Evolutionary conservation across 2,797 vertebrate species (phyloP), one percentile per base, ranked within the genome.

Genomic region (Acanthurus tractus): DNA sequence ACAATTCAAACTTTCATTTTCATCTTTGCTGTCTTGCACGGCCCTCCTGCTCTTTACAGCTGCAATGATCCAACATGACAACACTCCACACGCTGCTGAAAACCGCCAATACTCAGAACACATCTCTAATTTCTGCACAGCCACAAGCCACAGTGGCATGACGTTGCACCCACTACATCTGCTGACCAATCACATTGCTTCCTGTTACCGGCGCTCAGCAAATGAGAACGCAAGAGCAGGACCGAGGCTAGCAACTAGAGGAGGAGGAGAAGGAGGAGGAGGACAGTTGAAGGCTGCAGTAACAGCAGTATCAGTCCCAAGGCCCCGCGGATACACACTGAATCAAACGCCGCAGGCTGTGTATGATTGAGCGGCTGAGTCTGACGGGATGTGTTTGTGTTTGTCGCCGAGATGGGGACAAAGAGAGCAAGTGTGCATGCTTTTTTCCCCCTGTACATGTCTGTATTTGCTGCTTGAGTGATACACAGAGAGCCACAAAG

Each of bases 221-320:
- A 94, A 94, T 94, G 76, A 87, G 76, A 86, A 81, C 2, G 23
- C 40, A 14, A 67, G 82, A 86, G 74, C 81, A 45, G 78, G 62
- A 82, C 52, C 74, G 82, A 88, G 89, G 89, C 83, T 94, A 93
- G 92, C 91, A 93, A 93, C 85, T 38, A 74, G 81, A 76, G 46
- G 78, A 62, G 45, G 34, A 34, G 42, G 49, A 17, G 48, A 49
- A 65, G 65, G 53, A 69, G 56, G 78, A 79, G 76, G 84, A 83
- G 86, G 84, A 79, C 57, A 58, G 81, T 87, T 76, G 74, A 85
- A 81, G 84, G 81, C 82, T 78, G 90, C 89, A 82, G 86, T 67
- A 82, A 70, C 78, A 77, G 80, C 80, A 77, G 78, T 72, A 82
- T 74, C 62, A 55, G 81, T 80, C 69, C 83, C 82, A 78, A 85